Evolutionary conservation across 2,113 vertebrate species (phyloP).

Genomic region (Loxodonta africana): DNA sequence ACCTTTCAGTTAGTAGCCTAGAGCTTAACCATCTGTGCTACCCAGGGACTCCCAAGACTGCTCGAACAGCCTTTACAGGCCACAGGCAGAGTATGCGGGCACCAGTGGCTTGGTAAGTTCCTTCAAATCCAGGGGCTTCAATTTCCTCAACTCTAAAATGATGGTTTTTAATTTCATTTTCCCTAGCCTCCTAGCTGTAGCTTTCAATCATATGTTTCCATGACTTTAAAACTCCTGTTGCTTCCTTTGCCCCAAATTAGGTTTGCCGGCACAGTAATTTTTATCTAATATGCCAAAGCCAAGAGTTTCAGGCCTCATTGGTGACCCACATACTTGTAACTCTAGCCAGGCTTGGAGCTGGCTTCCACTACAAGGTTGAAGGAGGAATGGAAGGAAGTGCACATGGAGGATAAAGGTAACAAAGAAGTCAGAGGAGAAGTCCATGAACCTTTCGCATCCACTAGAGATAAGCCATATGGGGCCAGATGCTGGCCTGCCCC

Average conservation of each 20-base stretch:
- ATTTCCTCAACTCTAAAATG: not conserved
- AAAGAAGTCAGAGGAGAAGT: not conserved
- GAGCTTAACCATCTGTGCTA: not conserved
- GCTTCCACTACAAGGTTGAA: not conserved
- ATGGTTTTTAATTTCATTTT: not conserved
- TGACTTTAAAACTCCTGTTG: constrained; percentile 13
- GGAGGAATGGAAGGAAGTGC: not conserved
- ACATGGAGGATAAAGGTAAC: not conserved
- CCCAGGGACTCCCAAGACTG: not conserved
- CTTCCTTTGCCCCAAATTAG: not conserved
- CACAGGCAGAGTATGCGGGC: not conserved
- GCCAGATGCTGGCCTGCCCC: not conserved
- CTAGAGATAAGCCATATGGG: not conserved
- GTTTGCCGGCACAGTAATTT: not conserved
- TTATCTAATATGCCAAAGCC: not conserved
- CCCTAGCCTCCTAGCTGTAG: not conserved
- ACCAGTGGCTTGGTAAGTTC: not conserved
- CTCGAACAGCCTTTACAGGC: not conserved
- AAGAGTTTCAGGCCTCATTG: not conserved
- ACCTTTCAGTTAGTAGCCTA: not conserved
- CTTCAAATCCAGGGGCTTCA: not conserved
- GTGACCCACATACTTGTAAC: not conserved
- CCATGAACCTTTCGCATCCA: not conserved
- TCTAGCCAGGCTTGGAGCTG: not conserved
- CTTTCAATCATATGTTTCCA: not conserved